These are phyloP conservation scores for Castor canadensis DNA, from an alignment of 2,113 vertebrate genomes.

Conservation along the genomic window DNA sequence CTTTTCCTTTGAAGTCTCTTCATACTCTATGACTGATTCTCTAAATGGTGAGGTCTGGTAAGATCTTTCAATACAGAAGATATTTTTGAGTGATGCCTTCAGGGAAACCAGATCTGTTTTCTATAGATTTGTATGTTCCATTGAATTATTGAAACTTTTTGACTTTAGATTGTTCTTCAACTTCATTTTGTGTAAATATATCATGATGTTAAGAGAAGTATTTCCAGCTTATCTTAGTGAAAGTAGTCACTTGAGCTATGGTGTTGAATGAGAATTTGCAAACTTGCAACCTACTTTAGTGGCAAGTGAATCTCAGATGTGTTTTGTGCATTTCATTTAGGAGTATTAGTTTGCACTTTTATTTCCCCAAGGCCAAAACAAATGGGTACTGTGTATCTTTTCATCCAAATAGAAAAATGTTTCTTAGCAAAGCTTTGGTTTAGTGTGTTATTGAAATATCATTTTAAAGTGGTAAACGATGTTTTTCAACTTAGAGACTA, in stretches of 20 bases:
- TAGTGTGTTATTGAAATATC: conserved; percentile 54
- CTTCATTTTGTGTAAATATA: conserved; percentile 21
- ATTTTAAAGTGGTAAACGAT: conserved; percentile 40
- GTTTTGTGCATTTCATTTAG: conserved; percentile 60
- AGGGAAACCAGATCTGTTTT: not conserved
- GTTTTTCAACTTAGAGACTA: not conserved
- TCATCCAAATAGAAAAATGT: conserved; percentile 56
- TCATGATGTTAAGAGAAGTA: conserved; percentile 24
- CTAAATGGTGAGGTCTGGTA: not conserved
- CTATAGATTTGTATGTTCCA: conserved; percentile 4
- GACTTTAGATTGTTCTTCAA: not conserved
- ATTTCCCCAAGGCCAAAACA: conserved; percentile 68
- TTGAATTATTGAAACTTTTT: conserved; percentile 54
- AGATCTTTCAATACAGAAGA: not conserved
- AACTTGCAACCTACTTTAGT: conserved; percentile 63
- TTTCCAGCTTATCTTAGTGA: not conserved
- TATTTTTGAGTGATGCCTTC: conserved; percentile 32
- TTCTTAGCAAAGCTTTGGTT: conserved; percentile 39
- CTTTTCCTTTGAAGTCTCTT: not conserved
- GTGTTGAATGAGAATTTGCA: conserved; percentile 60
- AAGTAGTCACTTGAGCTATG: conserved; percentile 13
- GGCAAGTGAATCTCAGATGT: conserved; percentile 41
- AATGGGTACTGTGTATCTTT: conserved; percentile 64
- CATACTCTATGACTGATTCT: not conserved
- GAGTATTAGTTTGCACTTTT: conserved; percentile 66